phyloP scores from a whole-genome alignment of 2,797 vertebrate species.

The Ptychadena robeensis region DNA sequence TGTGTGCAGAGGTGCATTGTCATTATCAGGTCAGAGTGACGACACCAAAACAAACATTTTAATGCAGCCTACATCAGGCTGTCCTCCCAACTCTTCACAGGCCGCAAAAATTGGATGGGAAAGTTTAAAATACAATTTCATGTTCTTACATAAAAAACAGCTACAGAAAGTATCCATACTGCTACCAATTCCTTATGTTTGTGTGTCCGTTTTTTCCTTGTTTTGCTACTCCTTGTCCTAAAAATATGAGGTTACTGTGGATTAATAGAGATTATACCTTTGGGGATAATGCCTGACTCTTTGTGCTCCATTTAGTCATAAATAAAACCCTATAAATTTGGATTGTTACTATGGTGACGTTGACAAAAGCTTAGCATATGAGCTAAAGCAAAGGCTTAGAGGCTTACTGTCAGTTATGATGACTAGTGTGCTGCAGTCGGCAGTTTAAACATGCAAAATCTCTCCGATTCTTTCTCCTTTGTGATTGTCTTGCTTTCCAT shows the following conservation, averaged over 20 bases:
- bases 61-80: too few species aligned
- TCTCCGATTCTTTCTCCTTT: slow-evolving; percentile 47
- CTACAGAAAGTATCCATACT: not conserved
- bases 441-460: slow-evolving; percentile 31
- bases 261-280: slow-evolving; percentile 75
- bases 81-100: too few species aligned
- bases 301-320: slow-evolving; percentile 70
- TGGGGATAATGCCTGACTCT: slow-evolving; percentile 70
- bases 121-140: too few species aligned
- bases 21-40: too few species aligned
- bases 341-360: slow-evolving; percentile 69
- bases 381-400: slow-evolving; percentile 62
- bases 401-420: slow-evolving; percentile 66
- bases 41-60: too few species aligned
- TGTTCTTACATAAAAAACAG: not conserved
- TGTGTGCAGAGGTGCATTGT: too few species aligned
- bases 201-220: not conserved
- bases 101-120: too few species aligned
- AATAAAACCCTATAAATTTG: slow-evolving; percentile 70
- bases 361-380: slow-evolving; percentile 66
- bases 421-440: slow-evolving; percentile 22
- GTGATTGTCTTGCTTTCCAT: not conserved
- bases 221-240: slow-evolving; percentile 59
- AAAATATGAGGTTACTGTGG: slow-evolving; percentile 58
- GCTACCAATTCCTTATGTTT: not conserved